These are phyloP conservation scores for Stegana nigrithorax DNA, from an alignment of 2,888 invertebrate genomes.

Conservation along the genomic window DNA sequence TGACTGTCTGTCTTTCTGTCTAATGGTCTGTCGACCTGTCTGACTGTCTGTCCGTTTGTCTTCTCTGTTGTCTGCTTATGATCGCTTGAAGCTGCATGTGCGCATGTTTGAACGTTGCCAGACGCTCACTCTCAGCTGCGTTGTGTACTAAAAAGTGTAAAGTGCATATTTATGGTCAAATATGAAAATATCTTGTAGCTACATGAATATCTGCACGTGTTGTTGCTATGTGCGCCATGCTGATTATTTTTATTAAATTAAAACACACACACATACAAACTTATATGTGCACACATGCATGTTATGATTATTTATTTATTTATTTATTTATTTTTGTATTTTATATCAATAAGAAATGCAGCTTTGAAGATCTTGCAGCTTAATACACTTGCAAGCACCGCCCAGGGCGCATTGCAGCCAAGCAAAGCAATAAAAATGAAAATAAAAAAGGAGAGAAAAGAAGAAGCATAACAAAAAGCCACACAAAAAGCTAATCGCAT, in stretches of 20 bases:
- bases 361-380: too few species aligned
- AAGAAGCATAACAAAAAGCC: too few species aligned
- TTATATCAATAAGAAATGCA: not conserved
- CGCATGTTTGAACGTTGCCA: not conserved
- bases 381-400: too few species aligned
- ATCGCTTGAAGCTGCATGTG: not conserved
- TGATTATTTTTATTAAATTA: too few species aligned
- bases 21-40: constrained; percentile 19
- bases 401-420: not conserved
- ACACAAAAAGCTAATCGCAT: constrained; percentile 34
- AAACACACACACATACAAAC: too few species aligned
- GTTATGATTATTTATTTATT: constrained; percentile 23
- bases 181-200: constrained; percentile 57
- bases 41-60: constrained; percentile 37
- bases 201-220: constrained; percentile 48
- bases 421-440: too few species aligned
- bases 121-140: constrained; percentile 12
- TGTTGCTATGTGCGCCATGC: constrained; percentile 19
- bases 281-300: constrained; percentile 31
- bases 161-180: constrained; percentile 58
- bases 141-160: constrained; percentile 55
- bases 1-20: not conserved
- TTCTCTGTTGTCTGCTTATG: constrained; percentile 24
- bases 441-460: too few species aligned
- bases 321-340: not conserved